Evolutionary conservation across 2,797 vertebrate species (phyloP), one percentile per base, ranked within the genome.

Genomic region (Saguinus oedipus): DNA sequence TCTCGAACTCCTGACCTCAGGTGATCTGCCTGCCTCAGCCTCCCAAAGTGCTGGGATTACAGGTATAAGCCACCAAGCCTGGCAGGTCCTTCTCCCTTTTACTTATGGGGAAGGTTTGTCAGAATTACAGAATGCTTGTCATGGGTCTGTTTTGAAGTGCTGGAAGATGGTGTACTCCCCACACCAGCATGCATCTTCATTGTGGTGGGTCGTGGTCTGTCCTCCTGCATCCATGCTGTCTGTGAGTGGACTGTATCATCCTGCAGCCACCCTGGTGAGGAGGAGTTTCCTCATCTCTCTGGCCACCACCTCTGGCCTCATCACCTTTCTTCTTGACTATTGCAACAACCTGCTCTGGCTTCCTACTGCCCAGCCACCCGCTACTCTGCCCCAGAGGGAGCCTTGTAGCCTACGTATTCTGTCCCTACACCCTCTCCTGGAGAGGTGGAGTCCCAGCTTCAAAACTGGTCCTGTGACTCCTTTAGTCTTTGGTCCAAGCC

Each of bases 251-350:
- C 68, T 30, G 5, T 24, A 12, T 39, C 3, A 12, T 68, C 57
- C n/a, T 17, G 11, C 44, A 59, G 78, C 53, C 39, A 20, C 33
- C 57, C 15, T 0, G 17, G 4, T 61, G n/a, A 72, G 20, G 4
- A 61, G 24, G 42, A 44, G 12, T 46, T 46, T 12, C 55, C 39
- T 57, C 55, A 39, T n/a, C 8, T 30, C 39, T 61, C 61, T 33
- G 70, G 55, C 75, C 1, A 7, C 72, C 55, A 75, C 94, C 92
- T 95, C 83, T 44, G 50, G 44, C 70, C 93, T 87, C 6, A 4
- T 93, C 61, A 55, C 93, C 84, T 94, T 90, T 95, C 90, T 92
- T 57, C 89, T 44, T 20, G 7, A 87, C 2, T 39, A 4, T 55
- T 97, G 46, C 64, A 17, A 11, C 30, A 84, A 42, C 9, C 44